phyloP scores from a whole-genome alignment of 2,113 vertebrate species.

The Rostratula benghalensis region DNA sequence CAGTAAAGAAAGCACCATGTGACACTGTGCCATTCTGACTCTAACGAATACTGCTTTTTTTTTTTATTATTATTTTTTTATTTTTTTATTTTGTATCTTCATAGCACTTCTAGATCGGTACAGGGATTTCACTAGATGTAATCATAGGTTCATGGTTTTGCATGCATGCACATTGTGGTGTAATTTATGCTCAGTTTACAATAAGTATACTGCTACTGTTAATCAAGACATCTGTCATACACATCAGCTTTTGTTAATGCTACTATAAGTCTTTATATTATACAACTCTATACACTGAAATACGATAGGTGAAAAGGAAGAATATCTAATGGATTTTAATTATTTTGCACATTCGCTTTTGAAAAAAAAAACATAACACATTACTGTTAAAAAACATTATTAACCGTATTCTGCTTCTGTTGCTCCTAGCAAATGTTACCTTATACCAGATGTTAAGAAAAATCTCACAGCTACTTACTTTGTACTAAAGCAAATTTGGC shows the following conservation, averaged over 20 bases:
- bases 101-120: neutral
- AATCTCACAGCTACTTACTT: neutral
- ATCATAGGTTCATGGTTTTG: neutral
- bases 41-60: neutral
- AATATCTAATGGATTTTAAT: neutral
- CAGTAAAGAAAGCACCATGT: neutral
- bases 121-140: neutral
- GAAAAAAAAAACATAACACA: neutral
- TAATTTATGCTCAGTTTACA: neutral
- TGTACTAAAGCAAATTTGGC: neutral
- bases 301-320: neutral
- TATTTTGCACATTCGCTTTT: neutral
- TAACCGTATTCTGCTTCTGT: neutral
- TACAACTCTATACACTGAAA: neutral
- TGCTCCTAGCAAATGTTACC: neutral
- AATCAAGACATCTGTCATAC: neutral
- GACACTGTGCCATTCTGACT: neutral
- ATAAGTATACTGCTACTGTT: neutral
- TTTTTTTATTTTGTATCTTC: neutral
- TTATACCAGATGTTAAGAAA: neutral
- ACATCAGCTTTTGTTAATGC: neutral
- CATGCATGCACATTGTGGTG: rapidly evolving
- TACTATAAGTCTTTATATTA: neutral
- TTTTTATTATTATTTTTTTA: too few relatives aligned
- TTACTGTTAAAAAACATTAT: neutral